Evolutionary conservation across 2,113 vertebrate species (phyloP), one percentile per base, ranked within the genome.

Genomic region (Cryptomyrus ogoouensis): DNA sequence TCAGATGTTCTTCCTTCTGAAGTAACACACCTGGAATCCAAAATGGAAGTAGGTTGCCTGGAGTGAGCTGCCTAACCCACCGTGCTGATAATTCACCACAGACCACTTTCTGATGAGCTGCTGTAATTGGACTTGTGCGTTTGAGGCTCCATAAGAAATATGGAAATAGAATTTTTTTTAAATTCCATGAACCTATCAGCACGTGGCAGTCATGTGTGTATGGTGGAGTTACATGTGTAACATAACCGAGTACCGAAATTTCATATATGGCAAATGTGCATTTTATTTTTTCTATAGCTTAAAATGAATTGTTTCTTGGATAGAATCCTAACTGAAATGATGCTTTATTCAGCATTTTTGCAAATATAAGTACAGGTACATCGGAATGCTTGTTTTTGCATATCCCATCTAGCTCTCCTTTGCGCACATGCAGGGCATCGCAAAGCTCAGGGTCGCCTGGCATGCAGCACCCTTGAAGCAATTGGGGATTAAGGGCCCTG

Each of bases 11-110:
- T 42, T 42, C 35, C 74, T 42, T 80, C 74, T 80, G 35, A 80
- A 80, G 74, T 42, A 42, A 80, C 74, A 77, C 74, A 80, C 74
- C 74, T 80, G 74, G 74, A 42, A 42, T 80, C 62, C 62, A 70
- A 31, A 70, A 70, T 70, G 62, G 62, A 70, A 70, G 62, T 31
- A 70, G n/a, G 10, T 70, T 70, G 27, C 62, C n/a, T 70, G 62
- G 27, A 70, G 62, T 70, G n/a, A 70, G 62, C 62, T 31, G 10
- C n/a, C n/a, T 31, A 70, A 70, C n/a, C 10, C 62, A 70, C n/a
- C 3, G 2, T 31, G 62, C 62, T 4, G 27, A 13, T 70, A 70
- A 70, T 70, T 70, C 62, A 70, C n/a, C 62, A 31, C 62, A 70
- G n/a, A 31, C 9, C 3, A 10, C 62, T 70, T 70, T 70, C 62